phyloP scores from a whole-genome alignment of 2,113 vertebrate genomes.

The Camelus bactrianus region DNA sequence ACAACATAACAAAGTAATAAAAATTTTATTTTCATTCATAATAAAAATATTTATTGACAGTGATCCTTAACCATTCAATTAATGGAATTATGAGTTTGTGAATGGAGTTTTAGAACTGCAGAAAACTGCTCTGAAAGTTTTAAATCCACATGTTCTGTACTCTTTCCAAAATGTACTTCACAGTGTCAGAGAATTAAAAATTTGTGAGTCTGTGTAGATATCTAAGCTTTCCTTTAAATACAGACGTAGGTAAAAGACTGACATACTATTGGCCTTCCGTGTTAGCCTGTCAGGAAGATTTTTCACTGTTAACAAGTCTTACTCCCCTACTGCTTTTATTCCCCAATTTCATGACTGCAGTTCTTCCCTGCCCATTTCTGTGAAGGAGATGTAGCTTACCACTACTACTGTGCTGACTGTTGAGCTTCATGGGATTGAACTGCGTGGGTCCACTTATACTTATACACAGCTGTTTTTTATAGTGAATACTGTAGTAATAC shows the following conservation, averaged over 20 bases:
- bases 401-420: neutral
- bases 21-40: conserved; percentile 40
- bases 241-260: neutral
- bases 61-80: neutral
- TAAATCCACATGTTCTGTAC: neutral
- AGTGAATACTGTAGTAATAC: neutral
- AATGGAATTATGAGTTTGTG: neutral
- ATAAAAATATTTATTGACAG: neutral
- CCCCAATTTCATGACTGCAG: neutral
- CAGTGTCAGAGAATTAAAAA: conserved; percentile 11
- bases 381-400: neutral
- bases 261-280: neutral
- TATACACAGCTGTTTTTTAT: neutral
- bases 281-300: neutral
- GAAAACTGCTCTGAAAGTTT: neutral
- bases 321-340: neutral
- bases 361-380: neutral
- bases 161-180: neutral
- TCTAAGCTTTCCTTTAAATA: conserved; percentile 15
- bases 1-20: neutral
- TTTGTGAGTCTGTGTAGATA: neutral
- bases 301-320: conserved; percentile 10
- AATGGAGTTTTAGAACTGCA: neutral
- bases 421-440: neutral
- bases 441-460: neutral